Percentiles rank a stretch among this genome's conserved stretches.
phyloP scores from a whole-genome alignment of 2,113 vertebrate species.

The Tachysurus vachellii region DNA sequence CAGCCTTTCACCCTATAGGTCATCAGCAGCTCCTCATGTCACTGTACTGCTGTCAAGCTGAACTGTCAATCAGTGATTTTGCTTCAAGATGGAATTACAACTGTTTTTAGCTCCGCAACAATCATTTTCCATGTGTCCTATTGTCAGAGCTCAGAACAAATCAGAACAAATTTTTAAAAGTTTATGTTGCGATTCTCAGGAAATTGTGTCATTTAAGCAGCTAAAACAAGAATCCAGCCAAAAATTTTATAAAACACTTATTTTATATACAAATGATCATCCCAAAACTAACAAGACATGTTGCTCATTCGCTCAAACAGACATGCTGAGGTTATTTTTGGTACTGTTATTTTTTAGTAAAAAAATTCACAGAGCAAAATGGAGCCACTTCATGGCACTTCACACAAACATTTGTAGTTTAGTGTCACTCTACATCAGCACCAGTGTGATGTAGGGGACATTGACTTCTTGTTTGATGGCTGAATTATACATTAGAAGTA shows the following conservation, averaged over 20 bases:
- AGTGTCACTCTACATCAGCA: background rate
- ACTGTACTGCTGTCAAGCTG: background rate
- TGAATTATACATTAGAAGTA: background rate
- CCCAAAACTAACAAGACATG: background rate
- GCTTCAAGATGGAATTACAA: background rate
- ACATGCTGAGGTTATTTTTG: background rate
- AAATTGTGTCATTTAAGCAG: background rate
- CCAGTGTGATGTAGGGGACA: background rate
- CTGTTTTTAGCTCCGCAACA: background rate
- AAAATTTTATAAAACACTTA: background rate
- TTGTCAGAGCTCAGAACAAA: background rate
- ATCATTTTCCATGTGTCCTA: background rate
- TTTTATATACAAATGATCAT: background rate
- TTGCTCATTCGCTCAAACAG: background rate
- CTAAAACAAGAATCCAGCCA: background rate
- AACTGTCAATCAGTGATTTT: slow-evolving; percentile 30
- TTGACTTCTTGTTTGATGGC: background rate
- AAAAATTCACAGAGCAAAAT: background rate
- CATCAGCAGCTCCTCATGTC: slow-evolving; percentile 32
- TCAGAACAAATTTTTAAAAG: background rate
- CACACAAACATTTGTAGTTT: background rate
- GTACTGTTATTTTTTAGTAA: background rate
- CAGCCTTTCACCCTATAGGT: slow-evolving; percentile 22
- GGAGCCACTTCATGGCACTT: background rate
- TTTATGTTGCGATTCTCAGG: background rate